A percentile compares a stretch with the other conserved stretches of the same genome.
These are phyloP conservation scores for Ferdinandea cuprea DNA, from an alignment of 2,888 invertebrate genomes.

Conservation along the genomic window DNA sequence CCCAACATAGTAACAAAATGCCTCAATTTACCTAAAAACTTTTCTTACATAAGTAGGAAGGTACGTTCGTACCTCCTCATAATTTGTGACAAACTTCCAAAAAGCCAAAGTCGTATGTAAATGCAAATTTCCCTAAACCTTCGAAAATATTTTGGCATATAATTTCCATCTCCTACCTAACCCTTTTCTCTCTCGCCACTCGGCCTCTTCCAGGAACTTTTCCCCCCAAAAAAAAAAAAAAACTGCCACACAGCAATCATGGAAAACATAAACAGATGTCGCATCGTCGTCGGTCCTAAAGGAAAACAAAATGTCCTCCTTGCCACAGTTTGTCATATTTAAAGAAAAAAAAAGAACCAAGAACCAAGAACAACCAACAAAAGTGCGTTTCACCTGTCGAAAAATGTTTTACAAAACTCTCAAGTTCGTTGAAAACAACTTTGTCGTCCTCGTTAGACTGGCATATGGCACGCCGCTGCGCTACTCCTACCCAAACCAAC, in stretches of 20 bases:
- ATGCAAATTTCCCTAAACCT: constrained; percentile 60
- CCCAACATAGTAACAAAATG: neutral
- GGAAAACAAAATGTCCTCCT: constrained; percentile 61
- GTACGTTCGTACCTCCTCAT: no score
- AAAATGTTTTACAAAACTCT: constrained; percentile 64
- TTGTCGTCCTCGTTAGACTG: constrained; percentile 53
- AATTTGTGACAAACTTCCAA: constrained; percentile 51
- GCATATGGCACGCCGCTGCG: constrained; percentile 70
- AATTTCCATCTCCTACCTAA: constrained; percentile 27
- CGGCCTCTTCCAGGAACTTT: constrained; percentile 12
- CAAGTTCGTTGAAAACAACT: constrained; percentile 52
- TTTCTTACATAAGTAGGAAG: constrained; percentile 38
- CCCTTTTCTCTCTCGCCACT: constrained; percentile 39
- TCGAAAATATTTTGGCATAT: constrained; percentile 61
- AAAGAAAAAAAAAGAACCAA: constrained; percentile 31
- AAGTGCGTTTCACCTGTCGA: constrained; percentile 70
- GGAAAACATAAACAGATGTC: constrained; percentile 70
- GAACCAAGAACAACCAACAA: constrained; percentile 20
- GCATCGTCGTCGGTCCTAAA: no score
- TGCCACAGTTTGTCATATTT: constrained; percentile 55
- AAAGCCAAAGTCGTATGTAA: constrained; percentile 66
- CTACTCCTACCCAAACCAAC: no score
- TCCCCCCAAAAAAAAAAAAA: no score
- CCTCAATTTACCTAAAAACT: constrained; percentile 58
- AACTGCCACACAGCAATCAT: constrained; percentile 59